Evolutionary conservation across 2,113 vertebrate species (phyloP), one percentile per base, ranked within the genome.

Genomic region (Lucifuga dentata): DNA sequence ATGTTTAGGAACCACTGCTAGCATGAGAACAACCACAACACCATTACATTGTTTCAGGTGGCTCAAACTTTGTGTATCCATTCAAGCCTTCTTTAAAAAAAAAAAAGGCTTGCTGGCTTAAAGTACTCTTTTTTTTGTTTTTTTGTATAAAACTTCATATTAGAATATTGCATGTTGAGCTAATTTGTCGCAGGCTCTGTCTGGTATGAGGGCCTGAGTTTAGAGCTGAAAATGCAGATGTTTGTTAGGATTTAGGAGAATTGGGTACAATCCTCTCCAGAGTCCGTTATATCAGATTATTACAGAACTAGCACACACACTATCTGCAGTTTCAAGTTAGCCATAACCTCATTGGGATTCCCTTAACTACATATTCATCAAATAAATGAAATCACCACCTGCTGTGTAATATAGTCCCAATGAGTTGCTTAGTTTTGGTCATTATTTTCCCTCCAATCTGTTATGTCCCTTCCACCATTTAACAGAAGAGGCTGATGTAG

Each of bases 251-350:
- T 39, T 11, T n/a, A n/a, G n/a, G n/a, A n/a, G n/a, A n/a, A 11
- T 72, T 29, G 50, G 17, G 35, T 60, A 44, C 11, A 5, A 12
- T 62, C 13, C 33, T 55, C 55, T 58, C 50, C 26, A 17, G 56
- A 48, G 21, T 52, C 13, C n/a, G n/a, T n/a, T 35, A n/a, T n/a
- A n/a, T n/a, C 6, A n/a, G 41, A 50, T 65, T 32, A 40, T 77
- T 70, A 65, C 5, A 52, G 39, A 24, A 9, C 12, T 45, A 58
- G 29, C 50, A 32, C 33, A 58, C 59, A 32, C 44, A 32, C 8
- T 17, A 39, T 19, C 40, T 68, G n/a, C 49, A 55, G 52, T 46
- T 20, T 32, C 45, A 64, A 38, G 24, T 51, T 38, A 50, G 59
- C 9, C 51, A 24, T 21, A 35, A 16, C 26, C 33, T 35, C 33